Conservation (phyloP, 2,888 invertebrate species). For the Cistogaster globosa region DNA sequence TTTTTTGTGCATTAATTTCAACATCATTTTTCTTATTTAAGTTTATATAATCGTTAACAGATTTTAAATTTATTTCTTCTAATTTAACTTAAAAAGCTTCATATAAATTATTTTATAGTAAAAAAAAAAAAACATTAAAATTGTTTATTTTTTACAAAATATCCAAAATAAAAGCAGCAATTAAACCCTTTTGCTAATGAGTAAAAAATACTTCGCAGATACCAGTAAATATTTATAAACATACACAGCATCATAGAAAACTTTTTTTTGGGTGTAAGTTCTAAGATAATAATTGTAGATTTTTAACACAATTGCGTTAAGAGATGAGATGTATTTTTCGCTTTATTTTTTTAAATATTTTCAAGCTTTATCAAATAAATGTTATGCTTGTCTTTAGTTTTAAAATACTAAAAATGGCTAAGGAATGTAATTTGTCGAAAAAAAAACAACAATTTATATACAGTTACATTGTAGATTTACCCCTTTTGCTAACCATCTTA, state of each 20-base stretch:
- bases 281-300: slow-evolving; percentile 62
- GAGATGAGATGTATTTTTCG: slow-evolving; percentile 11
- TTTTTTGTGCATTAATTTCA: no score
- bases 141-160: not conserved
- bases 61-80: no score
- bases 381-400: slow-evolving; percentile 13
- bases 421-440: slow-evolving; percentile 5
- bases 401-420: slow-evolving; percentile 13
- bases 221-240: not conserved
- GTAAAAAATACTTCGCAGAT: slow-evolving; percentile 39
- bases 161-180: not conserved
- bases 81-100: no score
- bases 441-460: slow-evolving; percentile 57
- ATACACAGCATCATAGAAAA: slow-evolving; percentile 16
- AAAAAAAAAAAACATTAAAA: no score
- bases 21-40: no score
- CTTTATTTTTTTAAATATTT: slow-evolving; percentile 1
- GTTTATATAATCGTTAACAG: no score
- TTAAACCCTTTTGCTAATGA: slow-evolving; percentile 45
- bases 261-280: not conserved
- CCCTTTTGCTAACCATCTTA: slow-evolving; percentile 22
- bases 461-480: slow-evolving; percentile 43
- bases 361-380: slow-evolving; percentile 41
- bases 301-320: slow-evolving; percentile 57
- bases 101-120: no score